These are phyloP conservation scores for Ctenoplectra terminalis DNA, from an alignment of 1,140 invertebrate species.

Conservation along the genomic window DNA sequence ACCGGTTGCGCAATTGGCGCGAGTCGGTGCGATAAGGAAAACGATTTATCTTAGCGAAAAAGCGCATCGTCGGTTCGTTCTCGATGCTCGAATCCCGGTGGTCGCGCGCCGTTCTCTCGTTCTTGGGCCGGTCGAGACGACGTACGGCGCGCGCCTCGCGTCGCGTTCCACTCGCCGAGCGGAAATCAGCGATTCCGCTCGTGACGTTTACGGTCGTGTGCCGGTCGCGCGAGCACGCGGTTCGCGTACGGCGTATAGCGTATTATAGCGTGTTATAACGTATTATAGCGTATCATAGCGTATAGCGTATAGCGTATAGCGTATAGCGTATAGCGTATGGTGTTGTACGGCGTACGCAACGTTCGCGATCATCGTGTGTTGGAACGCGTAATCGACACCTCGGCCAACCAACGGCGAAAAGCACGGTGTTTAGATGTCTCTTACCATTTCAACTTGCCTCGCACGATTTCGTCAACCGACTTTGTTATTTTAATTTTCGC, in stretches of 20 bases:
- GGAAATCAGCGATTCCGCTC: constrained; percentile 14
- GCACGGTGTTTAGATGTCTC: neutral
- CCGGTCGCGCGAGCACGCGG: neutral
- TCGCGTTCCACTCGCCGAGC: neutral
- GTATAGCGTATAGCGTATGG: too few relatives aligned
- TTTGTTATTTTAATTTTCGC: constrained; percentile 58
- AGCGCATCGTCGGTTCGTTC: neutral
- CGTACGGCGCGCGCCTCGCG: too few relatives aligned
- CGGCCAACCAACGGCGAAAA: neutral
- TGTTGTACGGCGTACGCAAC: too few relatives aligned
- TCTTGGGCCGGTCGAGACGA: too few relatives aligned
- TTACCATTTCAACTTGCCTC: neutral
- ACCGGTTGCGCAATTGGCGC: neutral
- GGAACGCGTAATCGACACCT: too few relatives aligned
- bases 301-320: too few relatives aligned
- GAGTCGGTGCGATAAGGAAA: constrained; percentile 36
- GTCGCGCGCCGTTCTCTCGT: neutral
- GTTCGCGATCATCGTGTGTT: too few relatives aligned
- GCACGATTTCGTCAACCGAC: constrained; percentile 36
- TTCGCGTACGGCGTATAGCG: neutral
- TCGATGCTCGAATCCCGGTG: too few relatives aligned
- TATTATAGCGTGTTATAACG: too few relatives aligned
- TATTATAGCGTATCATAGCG: too few relatives aligned
- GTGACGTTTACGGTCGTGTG: neutral
- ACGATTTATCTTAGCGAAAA: constrained; percentile 8